phyloP scores from a whole-genome alignment of 2,797 vertebrate species.

The Moxostoma hubbsi region DNA sequence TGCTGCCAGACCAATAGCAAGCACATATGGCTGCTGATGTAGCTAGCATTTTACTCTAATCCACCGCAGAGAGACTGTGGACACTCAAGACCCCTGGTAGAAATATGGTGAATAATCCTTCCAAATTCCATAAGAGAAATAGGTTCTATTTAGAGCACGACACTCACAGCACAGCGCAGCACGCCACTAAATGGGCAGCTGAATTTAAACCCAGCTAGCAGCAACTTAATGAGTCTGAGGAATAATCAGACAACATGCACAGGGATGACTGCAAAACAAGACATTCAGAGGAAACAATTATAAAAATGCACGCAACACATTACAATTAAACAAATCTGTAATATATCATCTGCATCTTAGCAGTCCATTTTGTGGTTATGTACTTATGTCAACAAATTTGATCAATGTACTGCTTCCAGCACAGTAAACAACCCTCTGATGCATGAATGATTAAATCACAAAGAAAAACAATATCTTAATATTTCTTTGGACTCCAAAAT shows the following conservation, averaged over 20 bases:
- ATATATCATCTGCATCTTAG: constrained; percentile 5
- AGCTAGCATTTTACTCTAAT: constrained; percentile 73
- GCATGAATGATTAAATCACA: constrained; percentile 9
- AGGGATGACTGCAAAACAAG: constrained; percentile 66
- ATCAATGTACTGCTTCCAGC: background rate
- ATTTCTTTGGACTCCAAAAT: background rate
- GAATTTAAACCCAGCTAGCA: constrained; percentile 81
- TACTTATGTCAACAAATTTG: constrained; percentile 23
- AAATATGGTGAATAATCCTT: constrained; percentile 80
- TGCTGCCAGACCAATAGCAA: constrained; percentile 62
- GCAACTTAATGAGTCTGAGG: constrained; percentile 78
- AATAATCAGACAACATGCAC: constrained; percentile 69
- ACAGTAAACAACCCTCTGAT: constrained; percentile 20
- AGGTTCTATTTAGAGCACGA: constrained; percentile 73
- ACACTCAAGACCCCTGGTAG: constrained; percentile 77
- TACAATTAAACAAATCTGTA: constrained; percentile 15
- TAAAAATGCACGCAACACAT: constrained; percentile 54
- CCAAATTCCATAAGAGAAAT: constrained; percentile 75
- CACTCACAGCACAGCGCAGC: constrained; percentile 78
- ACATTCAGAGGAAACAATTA: constrained; percentile 54
- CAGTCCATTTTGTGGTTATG: constrained; percentile 9
- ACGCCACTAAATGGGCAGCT: constrained; percentile 79
- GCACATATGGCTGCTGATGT: constrained; percentile 71
- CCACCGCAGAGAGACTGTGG: constrained; percentile 66
- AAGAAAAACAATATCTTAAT: constrained; percentile 25